Evolutionary conservation across 1,140 invertebrate genomes (phyloP), one percentile per base, ranked within the genome.

Genomic region (Ips typographus): DNA sequence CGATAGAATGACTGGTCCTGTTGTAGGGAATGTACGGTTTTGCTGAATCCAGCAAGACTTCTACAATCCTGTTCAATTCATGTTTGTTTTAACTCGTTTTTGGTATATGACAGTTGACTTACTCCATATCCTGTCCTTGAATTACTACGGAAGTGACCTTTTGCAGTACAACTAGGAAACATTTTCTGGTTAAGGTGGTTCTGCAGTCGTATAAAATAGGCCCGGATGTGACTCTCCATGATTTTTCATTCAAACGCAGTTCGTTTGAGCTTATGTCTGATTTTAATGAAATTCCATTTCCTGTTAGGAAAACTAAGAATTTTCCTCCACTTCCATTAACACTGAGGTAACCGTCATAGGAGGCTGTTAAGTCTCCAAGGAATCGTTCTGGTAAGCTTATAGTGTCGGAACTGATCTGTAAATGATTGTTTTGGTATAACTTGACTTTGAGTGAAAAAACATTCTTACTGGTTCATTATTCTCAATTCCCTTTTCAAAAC

Each of bases 331-430:
- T 63, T 49, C 63, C 44, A 38, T 65, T 58, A 58, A 77, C 67
- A 36, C 91, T 84, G 2, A 99, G 80, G 71, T 89, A 90, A 3
- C 96, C 96, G 71, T 95, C 96, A 79, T 99, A 99, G 0, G 96
- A 98, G 43, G 90, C 82, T 1, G 94, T 89, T 82, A 93, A 84
- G 83, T 98, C 96, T 2, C 94, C 94, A 1, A 91, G 84, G 80
- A 98, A 95, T 51, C 89, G 84, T 1, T 87, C 82, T 0, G 95
- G 93, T n/a, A 76, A 49, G 40, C 62, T 72, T n/a, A 74, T 70
- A 1, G 60, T 70, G 41, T 68, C 67, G 22, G 58, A 70, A 37
- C 62, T 70, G 8, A 72, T 60, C 42, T 65, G 44, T 40, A 63
- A 52, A 67, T 22, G 0, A 22, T 22, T 22, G 2, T 22, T 49